These are phyloP conservation scores for Redunca redunca DNA, from an alignment of 2,113 vertebrate species.

Conservation along the genomic window DNA sequence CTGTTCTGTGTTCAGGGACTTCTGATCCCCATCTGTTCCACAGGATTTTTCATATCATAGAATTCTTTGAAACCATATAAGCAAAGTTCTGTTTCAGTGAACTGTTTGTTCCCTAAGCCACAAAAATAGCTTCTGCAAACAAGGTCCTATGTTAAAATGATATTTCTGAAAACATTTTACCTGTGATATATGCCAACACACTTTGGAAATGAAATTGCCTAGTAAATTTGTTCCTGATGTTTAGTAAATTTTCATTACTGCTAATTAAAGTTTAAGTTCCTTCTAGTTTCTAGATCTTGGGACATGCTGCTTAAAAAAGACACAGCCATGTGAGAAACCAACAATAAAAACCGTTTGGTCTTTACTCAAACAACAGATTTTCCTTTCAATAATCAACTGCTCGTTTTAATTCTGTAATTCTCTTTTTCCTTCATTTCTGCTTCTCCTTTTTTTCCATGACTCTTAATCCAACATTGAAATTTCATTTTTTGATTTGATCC, in stretches of 20 bases:
- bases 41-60: slow-evolving; percentile 52
- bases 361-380: slow-evolving; percentile 44
- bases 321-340: not conserved
- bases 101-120: slow-evolving; percentile 42
- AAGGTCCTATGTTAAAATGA: slow-evolving; percentile 30
- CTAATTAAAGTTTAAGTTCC: slow-evolving; percentile 26
- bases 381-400: slow-evolving; percentile 23
- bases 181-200: not conserved
- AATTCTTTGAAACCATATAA: slow-evolving; percentile 66
- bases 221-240: not conserved
- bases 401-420: slow-evolving; percentile 17
- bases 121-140: slow-evolving; percentile 48
- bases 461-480: not conserved
- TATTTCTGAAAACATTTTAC: slow-evolving; percentile 49
- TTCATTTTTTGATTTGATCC: slow-evolving; percentile 13
- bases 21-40: slow-evolving; percentile 48
- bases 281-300: slow-evolving; percentile 31
- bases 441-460: not conserved
- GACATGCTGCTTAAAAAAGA: slow-evolving; percentile 9
- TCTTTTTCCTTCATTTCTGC: not conserved
- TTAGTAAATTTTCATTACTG: slow-evolving; percentile 9
- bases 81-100: slow-evolving; percentile 48
- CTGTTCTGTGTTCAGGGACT: slow-evolving; percentile 25
- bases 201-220: slow-evolving; percentile 47
- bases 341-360: not conserved